A percentile compares a stretch with the other conserved stretches of the same genome.
phyloP scores from a whole-genome alignment of 2,797 vertebrate genomes.

The Pitangus sulphuratus region DNA sequence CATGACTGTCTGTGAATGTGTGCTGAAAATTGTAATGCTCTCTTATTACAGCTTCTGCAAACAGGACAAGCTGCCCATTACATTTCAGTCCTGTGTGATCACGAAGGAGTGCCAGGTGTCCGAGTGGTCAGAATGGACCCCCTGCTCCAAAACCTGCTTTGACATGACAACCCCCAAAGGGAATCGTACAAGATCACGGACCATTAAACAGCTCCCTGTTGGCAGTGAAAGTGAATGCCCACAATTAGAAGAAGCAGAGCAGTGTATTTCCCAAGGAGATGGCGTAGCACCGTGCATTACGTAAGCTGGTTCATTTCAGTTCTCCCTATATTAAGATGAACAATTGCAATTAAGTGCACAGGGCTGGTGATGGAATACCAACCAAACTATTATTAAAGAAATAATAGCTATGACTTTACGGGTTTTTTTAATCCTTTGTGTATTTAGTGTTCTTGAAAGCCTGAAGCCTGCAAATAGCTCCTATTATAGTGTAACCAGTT shows the following conservation, averaged over 20 bases:
- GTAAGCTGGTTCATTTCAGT: slow-evolving; percentile 79
- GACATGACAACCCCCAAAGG: slow-evolving; percentile 80
- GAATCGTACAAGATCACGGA: slow-evolving; percentile 80
- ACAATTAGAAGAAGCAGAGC: slow-evolving; percentile 82
- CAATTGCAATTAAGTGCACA: accelerated
- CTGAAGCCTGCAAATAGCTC: background rate
- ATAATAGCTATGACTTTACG: background rate
- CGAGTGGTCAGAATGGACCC: slow-evolving; percentile 89
- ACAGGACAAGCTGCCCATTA: slow-evolving; percentile 86
- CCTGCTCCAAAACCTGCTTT: slow-evolving; percentile 88
- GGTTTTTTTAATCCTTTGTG: background rate
- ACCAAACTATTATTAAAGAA: background rate
- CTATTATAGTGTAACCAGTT: background rate
- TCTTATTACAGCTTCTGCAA: slow-evolving; percentile 85
- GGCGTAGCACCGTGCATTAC: slow-evolving; percentile 82
- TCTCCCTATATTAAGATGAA: background rate
- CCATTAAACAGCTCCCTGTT: slow-evolving; percentile 85
- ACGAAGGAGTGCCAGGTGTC: slow-evolving; percentile 89
- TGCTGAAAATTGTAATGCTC: slow-evolving; percentile 23
- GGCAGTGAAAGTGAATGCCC: slow-evolving; percentile 85
- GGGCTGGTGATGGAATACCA: background rate
- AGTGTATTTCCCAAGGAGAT: slow-evolving; percentile 83
- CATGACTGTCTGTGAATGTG: background rate
- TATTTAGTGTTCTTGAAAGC: background rate
- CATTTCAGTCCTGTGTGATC: slow-evolving; percentile 91